Evolutionary conservation across 2,113 vertebrate genomes (phyloP).

Genomic region (Osmerus eperlanus): DNA sequence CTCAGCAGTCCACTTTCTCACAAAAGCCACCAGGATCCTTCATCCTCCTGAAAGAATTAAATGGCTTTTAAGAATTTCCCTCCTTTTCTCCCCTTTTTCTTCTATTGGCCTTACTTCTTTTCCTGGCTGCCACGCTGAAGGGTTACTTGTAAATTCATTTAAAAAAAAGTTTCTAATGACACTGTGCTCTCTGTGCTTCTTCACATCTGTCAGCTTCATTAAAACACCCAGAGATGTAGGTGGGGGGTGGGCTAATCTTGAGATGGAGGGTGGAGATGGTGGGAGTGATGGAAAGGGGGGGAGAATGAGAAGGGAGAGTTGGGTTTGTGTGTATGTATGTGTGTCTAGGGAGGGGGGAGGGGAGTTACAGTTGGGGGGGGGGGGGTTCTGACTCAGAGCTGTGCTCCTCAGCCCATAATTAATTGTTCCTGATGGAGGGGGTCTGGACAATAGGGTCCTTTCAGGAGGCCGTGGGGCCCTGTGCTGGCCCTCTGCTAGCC

Average conservation of each 20-base stretch:
- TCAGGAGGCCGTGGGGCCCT: constrained; percentile 73
- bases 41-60: constrained; percentile 8
- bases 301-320: constrained; percentile 16
- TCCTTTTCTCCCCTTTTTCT: constrained; percentile 5
- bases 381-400: constrained; percentile 59
- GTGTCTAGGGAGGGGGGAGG: constrained; percentile 30
- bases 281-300: constrained; percentile 20
- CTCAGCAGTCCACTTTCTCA: background rate
- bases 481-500: constrained; percentile 36
- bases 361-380: constrained; percentile 6
- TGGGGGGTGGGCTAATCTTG: background rate
- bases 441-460: constrained; percentile 88
- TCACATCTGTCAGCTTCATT: constrained; percentile 45
- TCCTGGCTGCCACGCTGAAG: constrained; percentile 21
- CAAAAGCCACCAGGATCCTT: constrained; percentile 13
- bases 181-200: constrained; percentile 35
- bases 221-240: constrained; percentile 39
- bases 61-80: constrained; percentile 19
- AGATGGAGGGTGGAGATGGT: background rate
- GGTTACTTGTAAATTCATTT: constrained; percentile 15
- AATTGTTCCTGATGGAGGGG: constrained; percentile 88
- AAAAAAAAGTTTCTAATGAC: constrained; percentile 36
- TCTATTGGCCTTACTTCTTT: background rate
- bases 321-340: constrained; percentile 45
- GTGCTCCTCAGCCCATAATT: constrained; percentile 91